Evolutionary conservation across 1,140 invertebrate genomes (phyloP).

Genomic region (Drosophila mauritiana): DNA sequence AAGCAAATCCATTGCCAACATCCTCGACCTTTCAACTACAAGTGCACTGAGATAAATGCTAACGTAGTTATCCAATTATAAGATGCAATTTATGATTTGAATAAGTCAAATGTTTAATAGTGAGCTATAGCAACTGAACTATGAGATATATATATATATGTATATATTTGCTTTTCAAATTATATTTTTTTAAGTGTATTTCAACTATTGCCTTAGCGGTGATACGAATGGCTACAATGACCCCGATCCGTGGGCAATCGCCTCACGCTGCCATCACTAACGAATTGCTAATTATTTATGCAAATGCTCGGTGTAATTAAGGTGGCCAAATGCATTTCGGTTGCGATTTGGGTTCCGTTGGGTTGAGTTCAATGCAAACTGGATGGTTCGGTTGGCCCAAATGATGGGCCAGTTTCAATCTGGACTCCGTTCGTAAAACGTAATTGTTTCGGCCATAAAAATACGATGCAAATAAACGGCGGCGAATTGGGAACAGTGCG

Average conservation of each 20-base stretch:
- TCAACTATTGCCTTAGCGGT: not conserved
- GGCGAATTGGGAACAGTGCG: conserved; percentile 25
- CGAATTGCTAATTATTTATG: conserved; percentile 45
- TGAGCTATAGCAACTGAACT: no score
- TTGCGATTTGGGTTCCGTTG: conserved; percentile 16
- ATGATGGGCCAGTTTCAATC: conserved; percentile 45
- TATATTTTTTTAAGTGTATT: not conserved
- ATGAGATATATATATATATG: not conserved
- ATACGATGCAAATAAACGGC: conserved; percentile 49
- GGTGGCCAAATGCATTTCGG: conserved; percentile 52
- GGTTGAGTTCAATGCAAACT: no score
- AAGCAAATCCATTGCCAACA: conserved; percentile 43
- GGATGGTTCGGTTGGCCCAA: not conserved
- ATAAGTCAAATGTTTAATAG: not conserved
- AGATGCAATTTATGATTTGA: no score
- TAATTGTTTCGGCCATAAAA: conserved; percentile 69
- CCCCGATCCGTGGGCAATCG: not conserved
- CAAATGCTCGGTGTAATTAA: conserved; percentile 51
- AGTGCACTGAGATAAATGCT: not conserved
- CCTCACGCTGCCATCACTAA: conserved; percentile 13
- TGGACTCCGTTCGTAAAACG: conserved; percentile 54
- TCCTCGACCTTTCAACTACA: conserved; percentile 3
- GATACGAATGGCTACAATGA: not conserved
- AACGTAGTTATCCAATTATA: no score
- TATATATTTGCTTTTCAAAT: not conserved